phyloP scores from a whole-genome alignment of 92 coral and sea anemone species.

The Ricordea florida region DNA sequence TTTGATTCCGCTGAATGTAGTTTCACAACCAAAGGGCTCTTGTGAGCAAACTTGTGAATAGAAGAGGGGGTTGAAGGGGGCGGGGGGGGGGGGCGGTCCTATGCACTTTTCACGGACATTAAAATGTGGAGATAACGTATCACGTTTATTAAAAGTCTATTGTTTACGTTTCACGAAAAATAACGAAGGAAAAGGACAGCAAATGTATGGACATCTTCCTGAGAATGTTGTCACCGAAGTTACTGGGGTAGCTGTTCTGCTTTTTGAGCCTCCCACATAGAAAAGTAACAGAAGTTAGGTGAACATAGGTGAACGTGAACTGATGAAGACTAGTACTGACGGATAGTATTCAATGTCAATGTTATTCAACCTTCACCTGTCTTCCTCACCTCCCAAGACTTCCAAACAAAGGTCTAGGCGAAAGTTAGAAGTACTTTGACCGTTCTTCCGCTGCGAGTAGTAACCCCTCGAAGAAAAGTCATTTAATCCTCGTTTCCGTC shows the following conservation, averaged over 20 bases:
- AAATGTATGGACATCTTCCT: background rate
- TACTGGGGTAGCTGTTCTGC: background rate
- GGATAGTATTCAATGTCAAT: background rate
- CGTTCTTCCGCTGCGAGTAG: constrained; percentile 26
- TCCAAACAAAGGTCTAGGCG: background rate
- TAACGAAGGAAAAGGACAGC: background rate
- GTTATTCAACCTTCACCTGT: background rate
- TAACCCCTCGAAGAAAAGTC: constrained; percentile 30
- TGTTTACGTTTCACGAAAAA: background rate
- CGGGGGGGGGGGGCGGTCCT: background rate
- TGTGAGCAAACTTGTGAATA: background rate
- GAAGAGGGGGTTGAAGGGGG: background rate
- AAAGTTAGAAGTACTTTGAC: constrained; percentile 19
- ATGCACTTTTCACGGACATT: background rate
- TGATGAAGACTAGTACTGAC: constrained; percentile 3
- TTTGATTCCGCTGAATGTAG: no score
- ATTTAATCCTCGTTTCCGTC: background rate
- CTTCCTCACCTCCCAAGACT: background rate
- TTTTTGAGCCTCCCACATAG: constrained; percentile 5
- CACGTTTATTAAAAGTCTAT: background rate
- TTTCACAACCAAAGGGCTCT: no score
- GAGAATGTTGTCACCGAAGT: constrained; percentile 1
- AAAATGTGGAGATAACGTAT: background rate
- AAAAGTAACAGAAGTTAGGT: constrained; percentile 1
- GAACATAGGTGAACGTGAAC: no score